These are phyloP conservation scores for Siniperca scherzeri DNA, from an alignment of 2,797 vertebrate genomes.

Conservation along the genomic window DNA sequence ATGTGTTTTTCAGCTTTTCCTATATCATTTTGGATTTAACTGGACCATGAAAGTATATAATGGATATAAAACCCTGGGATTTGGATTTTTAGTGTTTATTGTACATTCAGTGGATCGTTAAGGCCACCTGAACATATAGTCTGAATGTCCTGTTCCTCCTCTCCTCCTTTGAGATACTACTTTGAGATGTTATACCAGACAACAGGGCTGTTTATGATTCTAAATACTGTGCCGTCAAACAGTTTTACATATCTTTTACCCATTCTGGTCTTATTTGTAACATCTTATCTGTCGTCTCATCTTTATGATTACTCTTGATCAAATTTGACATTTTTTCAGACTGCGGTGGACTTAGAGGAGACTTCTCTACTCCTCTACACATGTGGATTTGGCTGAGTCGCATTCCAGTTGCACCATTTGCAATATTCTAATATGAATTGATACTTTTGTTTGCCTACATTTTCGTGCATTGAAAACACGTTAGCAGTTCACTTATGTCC, in stretches of 20 bases:
- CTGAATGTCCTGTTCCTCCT: conserved; percentile 1
- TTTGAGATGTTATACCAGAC: conserved; percentile 19
- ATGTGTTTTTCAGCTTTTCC: conserved; percentile 18
- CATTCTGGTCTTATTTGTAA: conserved; percentile 18
- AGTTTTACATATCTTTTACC: conserved; percentile 8
- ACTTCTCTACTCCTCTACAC: background rate
- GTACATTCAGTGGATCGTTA: background rate
- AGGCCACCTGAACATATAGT: conserved; percentile 22
- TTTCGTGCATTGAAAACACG: background rate
- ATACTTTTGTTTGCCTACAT: background rate
- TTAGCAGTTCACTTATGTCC: background rate
- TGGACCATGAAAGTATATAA: background rate
- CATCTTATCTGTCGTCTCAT: conserved; percentile 6
- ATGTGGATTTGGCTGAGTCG: background rate
- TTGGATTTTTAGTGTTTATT: conserved; percentile 30
- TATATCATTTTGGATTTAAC: conserved; percentile 8
- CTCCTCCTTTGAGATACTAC: conserved; percentile 23
- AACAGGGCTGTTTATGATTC: background rate
- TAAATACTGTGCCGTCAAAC: background rate
- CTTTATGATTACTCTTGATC: background rate
- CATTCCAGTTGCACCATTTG: background rate
- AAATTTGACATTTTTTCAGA: conserved; percentile 5
- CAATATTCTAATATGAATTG: background rate
- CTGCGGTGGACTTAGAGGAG: background rate
- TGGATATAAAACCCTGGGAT: conserved; percentile 14